Evolutionary conservation across 1,140 invertebrate genomes (phyloP), one percentile per base, ranked within the genome.

Genomic region (Hylyphantes graminicola): DNA sequence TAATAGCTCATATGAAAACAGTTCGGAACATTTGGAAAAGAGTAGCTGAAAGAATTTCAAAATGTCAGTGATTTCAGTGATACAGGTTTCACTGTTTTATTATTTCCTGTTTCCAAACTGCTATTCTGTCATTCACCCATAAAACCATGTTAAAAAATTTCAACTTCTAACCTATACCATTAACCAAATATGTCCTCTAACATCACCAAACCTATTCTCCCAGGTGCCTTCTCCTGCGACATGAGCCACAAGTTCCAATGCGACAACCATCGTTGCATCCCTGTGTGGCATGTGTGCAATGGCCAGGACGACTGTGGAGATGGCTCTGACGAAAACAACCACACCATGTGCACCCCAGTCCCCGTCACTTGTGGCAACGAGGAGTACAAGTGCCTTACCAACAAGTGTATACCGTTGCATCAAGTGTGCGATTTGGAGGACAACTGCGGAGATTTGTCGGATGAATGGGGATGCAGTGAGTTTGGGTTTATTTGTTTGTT

Each of bases 251-350:
- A 96, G 89, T 97, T 94, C 88, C 94, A 95, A 86, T 99, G 98
- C 90, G 93, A 94, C 53, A 99, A 98, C 90, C 94, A 95, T 75
- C 94, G 95, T 81, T 99, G 98, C 89, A 93, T 99, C 67, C 93
- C 94, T 51, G 92, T 93, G 48, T 88, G 90, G 0, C 94, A 94
- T 88, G 92, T 98, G 0, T 98, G 97, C 88, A 95, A 98, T 89
- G 93, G 93, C 86, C 91, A 92, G 6, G 95, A 97, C 89, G 96
- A 98, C 88, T 98, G 97, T 90, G 95, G 95, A 21, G 97, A 99
- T 89, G 95, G 95, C 57, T 95, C 94, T 0, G 96, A 98, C 89
- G 96, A 98, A 90, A 97, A 97, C 96, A 90, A 94, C 96, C 92
- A 96, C 94, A 2, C 90, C 96, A 70, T 98, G 95, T 87, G 88